Conservation (phyloP, 2,888 invertebrate genomes). For the Hydraecia micacea region DNA sequence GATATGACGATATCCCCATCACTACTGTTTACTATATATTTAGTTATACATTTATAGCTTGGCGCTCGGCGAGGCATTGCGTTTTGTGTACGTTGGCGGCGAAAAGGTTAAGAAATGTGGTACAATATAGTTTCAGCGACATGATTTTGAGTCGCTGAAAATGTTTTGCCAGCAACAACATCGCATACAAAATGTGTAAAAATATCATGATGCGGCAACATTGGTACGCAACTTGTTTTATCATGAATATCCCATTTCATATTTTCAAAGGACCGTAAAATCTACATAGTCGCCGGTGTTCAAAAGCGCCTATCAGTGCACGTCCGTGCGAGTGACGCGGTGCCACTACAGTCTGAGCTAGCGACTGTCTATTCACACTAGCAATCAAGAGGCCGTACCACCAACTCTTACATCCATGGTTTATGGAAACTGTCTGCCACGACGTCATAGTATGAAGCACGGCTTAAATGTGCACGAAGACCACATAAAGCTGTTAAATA, state of each 20-base stretch:
- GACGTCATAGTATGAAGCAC: background rate
- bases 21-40: too few relatives aligned
- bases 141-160: background rate
- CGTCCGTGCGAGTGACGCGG: slow-evolving; percentile 65
- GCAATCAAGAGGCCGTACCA: slow-evolving; percentile 34
- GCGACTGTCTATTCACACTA: slow-evolving; percentile 66
- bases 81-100: too few relatives aligned
- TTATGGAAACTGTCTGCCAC: background rate
- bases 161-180: background rate
- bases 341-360: slow-evolving; percentile 69
- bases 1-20: too few relatives aligned
- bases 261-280: background rate
- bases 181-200: background rate
- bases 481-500: background rate
- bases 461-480: background rate
- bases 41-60: too few relatives aligned
- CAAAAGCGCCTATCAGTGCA: slow-evolving; percentile 42
- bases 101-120: background rate
- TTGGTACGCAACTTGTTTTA: background rate
- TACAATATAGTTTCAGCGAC: background rate
- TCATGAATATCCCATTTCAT: background rate
- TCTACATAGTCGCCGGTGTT: slow-evolving; percentile 36
- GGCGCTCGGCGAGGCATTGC: too few relatives aligned
- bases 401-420: slow-evolving; percentile 12
- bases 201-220: background rate